Evolutionary conservation across 37 sponge, comb jelly and placozoan species (phyloP).

Genomic region (Aplysina aerophoba): DNA sequence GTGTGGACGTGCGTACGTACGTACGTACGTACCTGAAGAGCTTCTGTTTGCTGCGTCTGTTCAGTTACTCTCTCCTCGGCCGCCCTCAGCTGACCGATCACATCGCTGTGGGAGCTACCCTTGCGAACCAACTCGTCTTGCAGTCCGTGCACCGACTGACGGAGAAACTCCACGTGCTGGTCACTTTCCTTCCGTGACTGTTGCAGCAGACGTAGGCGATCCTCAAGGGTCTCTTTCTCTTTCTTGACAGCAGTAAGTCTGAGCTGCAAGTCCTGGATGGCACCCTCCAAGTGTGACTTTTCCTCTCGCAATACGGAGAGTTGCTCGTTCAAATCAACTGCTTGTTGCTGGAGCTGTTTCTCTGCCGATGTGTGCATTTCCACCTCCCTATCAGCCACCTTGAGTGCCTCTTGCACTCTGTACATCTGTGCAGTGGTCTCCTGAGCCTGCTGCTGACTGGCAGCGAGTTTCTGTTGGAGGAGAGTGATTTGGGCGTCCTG

Average conservation of each 20-base stretch:
- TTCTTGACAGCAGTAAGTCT: slow-evolving; percentile 17
- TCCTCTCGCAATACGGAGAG: background rate
- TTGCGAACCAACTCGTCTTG: slow-evolving; percentile 18
- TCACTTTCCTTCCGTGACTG: slow-evolving; percentile 30
- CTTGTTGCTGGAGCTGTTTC: slow-evolving; percentile 13
- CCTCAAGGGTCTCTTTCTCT: slow-evolving; percentile 30
- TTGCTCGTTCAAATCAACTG: slow-evolving; percentile 9
- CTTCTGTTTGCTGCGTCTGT: slow-evolving; percentile 22
- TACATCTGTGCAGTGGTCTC: slow-evolving; percentile 33
- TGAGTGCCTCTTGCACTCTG: slow-evolving; percentile 5
- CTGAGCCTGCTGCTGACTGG: slow-evolving; percentile 25
- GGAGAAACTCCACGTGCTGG: slow-evolving; percentile 16
- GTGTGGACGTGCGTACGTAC: background rate
- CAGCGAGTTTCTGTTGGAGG: slow-evolving; percentile 41
- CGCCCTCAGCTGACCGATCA: slow-evolving; percentile 13
- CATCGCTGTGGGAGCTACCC: background rate
- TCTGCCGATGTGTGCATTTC: background rate
- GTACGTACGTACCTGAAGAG: background rate
- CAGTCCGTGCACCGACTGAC: slow-evolving; percentile 17
- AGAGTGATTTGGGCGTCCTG: slow-evolving; percentile 43
- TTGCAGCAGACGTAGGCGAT: background rate
- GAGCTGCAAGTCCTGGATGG: slow-evolving; percentile 2
- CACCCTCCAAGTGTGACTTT: slow-evolving; percentile 3
- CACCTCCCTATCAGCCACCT: background rate
- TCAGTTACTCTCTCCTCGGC: background rate